Evolutionary conservation across 2,113 vertebrate genomes (phyloP), one percentile per base, ranked within the genome.

Genomic region (Anhinga rufa): DNA sequence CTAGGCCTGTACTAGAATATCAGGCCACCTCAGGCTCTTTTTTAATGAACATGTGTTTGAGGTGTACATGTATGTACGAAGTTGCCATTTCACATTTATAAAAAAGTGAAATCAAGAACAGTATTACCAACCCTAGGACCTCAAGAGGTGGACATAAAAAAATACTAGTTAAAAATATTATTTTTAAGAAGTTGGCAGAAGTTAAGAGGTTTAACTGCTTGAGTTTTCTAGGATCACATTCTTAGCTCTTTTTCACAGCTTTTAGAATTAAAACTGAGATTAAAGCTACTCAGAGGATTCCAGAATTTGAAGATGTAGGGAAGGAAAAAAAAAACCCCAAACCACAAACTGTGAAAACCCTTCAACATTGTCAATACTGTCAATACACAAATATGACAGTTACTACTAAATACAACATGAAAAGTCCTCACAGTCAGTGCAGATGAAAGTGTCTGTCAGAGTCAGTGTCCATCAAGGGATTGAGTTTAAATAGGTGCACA

Each of bases 141-240:
- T 60, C 29, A 64, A 64, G 19, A 89, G 69, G 58, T 44, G 62
- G 48, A 24, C 6, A 44, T 16, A 57, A 16, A n/a, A n/a, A 77
- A 58, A 54, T 14, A 6, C 0, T 42, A 60, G 5, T 24, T 25
- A 70, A 78, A 32, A 34, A 21, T 3, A 42, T 1, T 72, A 2
- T 11, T 86, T 90, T 79, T 31, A 61, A 80, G 61, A 69, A 88
- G 13, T 14, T 46, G 29, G 32, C 48, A 62, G 25, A 87, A 61
- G 31, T 46, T n/a, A 80, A 58, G 40, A 46, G 38, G 2, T 64
- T 77, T 55, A 32, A 49, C 16, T 66, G 28, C 36, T 87, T 54
- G 21, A 61, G 8, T 72, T 65, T 91, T 74, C 68, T 57, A 49
- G 40, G 36, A 65, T 48, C 19, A 12, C 2, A 3, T 65, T 77